Percentiles rank a stretch among this genome's conserved stretches.
phyloP scores from a whole-genome alignment of 2,113 vertebrate species.

The Mandrillus leucophaeus region DNA sequence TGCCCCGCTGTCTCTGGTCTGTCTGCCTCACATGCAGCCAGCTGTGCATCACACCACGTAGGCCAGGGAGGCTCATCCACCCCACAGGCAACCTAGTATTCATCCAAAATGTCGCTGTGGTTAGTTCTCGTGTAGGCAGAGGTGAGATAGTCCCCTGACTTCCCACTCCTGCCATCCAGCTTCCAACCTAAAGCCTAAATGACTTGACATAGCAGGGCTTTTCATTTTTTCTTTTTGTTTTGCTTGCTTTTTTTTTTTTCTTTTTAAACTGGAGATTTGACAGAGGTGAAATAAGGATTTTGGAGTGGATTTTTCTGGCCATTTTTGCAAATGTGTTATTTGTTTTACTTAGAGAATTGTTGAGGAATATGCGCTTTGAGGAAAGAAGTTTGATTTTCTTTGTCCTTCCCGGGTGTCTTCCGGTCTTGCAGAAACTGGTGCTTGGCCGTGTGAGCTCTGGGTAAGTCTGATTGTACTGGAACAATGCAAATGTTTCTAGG shows the following conservation, averaged over 20 bases:
- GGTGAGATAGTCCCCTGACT: fast-evolving
- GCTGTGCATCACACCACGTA: too few species aligned
- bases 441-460: not conserved
- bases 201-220: not conserved
- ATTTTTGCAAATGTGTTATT: not conserved
- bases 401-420: not conserved
- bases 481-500: fast-evolving
- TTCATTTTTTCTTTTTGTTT: fast-evolving
- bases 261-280: not conserved
- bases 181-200: not conserved
- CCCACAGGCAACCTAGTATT: not conserved
- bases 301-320: not conserved
- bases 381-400: not conserved
- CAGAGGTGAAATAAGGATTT: not conserved
- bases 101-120: not conserved
- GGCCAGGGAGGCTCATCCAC: too few species aligned
- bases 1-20: fast-evolving
- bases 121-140: fast-evolving
- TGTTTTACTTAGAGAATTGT: not conserved
- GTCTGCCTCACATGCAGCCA: not conserved
- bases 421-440: not conserved
- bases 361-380: not conserved
- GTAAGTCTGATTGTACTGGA: fast-evolving
- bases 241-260: not conserved
- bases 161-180: not conserved